phyloP scores from a whole-genome alignment of 2,888 invertebrate species.

The Formica aserva region DNA sequence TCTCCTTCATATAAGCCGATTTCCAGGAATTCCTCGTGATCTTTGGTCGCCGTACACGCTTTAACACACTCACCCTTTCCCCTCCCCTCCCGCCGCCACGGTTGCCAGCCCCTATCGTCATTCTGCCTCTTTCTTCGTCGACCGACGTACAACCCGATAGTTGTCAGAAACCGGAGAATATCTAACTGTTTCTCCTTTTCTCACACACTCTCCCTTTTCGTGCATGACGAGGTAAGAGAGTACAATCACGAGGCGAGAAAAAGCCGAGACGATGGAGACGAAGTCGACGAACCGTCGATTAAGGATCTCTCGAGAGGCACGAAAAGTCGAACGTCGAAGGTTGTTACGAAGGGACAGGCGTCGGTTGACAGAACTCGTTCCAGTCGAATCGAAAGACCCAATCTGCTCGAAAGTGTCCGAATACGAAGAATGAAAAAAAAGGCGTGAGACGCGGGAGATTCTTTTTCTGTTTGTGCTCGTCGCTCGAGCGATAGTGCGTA shows the following conservation, averaged over 20 bases:
- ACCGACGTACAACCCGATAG: slow-evolving; percentile 64
- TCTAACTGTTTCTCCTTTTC: slow-evolving; percentile 60
- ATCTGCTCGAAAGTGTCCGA: slow-evolving; percentile 67
- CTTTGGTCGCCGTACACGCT: slow-evolving; percentile 79
- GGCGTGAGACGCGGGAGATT: slow-evolving; percentile 35
- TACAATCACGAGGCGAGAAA: slow-evolving; percentile 44
- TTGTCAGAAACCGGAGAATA: slow-evolving; percentile 74
- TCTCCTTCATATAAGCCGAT: slow-evolving; percentile 73
- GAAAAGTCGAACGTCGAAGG: slow-evolving; percentile 68
- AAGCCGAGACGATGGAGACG: slow-evolving; percentile 34
- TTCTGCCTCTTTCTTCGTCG: slow-evolving; percentile 60
- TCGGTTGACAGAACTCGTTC: slow-evolving; percentile 71
- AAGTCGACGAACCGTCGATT: slow-evolving; percentile 72
- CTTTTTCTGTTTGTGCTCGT: slow-evolving; percentile 29
- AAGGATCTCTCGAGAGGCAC: slow-evolving; percentile 69
- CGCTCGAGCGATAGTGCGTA: slow-evolving; percentile 45
- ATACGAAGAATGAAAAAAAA: slow-evolving; percentile 57
- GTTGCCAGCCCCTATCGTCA: slow-evolving; percentile 19
- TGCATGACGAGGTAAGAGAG: slow-evolving; percentile 43
- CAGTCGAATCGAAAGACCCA: slow-evolving; percentile 72
- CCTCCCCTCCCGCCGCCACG: not conserved
- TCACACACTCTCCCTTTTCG: slow-evolving; percentile 27
- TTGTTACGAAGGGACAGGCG: slow-evolving; percentile 70
- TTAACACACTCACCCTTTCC: slow-evolving; percentile 67
- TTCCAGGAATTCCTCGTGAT: slow-evolving; percentile 83